Percentiles rank a stretch among this genome's conserved stretches.
Conservation (phyloP, 2,888 invertebrate species). For the Tetragonisca angustula region DNA sequence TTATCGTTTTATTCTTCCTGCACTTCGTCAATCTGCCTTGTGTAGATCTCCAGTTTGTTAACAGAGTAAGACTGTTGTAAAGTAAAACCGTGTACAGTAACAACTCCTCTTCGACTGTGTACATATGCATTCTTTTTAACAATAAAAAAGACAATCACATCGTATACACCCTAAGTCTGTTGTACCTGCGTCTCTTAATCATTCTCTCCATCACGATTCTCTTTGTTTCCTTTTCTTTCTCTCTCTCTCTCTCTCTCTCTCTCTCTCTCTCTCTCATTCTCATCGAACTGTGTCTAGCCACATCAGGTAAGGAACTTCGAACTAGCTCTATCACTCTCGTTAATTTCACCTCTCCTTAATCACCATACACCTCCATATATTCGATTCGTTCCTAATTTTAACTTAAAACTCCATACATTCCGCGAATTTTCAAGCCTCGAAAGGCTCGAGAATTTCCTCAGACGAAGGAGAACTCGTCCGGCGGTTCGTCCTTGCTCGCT, state of each 20-base stretch:
- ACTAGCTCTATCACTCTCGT: not conserved
- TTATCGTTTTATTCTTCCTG: not conserved
- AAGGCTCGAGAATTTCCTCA: too few relatives aligned
- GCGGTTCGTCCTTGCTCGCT: not conserved
- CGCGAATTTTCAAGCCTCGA: not conserved
- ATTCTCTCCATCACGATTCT: conserved; percentile 17
- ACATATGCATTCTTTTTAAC: conserved; percentile 40
- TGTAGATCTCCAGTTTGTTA: conserved; percentile 1
- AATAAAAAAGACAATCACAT: conserved; percentile 30
- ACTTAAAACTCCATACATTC: too few relatives aligned
- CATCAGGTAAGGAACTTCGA: conserved; percentile 37
- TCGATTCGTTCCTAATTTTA: not conserved
- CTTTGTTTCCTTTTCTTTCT: not conserved
- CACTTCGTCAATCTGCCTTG: not conserved
- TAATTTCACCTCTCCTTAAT: not conserved
- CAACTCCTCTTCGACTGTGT: conserved; percentile 28
- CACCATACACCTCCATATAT: too few relatives aligned
- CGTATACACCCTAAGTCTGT: conserved; percentile 9
- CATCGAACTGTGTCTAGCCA: not conserved
- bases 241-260: not conserved
- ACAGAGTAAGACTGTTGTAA: not conserved
- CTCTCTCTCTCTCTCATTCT: not conserved
- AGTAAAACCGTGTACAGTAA: conserved; percentile 17
- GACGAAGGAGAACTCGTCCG: not conserved
- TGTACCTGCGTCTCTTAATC: conserved; percentile 37